phyloP scores from a whole-genome alignment of 2,113 vertebrate genomes.

The Herpetotheres cachinnans region DNA sequence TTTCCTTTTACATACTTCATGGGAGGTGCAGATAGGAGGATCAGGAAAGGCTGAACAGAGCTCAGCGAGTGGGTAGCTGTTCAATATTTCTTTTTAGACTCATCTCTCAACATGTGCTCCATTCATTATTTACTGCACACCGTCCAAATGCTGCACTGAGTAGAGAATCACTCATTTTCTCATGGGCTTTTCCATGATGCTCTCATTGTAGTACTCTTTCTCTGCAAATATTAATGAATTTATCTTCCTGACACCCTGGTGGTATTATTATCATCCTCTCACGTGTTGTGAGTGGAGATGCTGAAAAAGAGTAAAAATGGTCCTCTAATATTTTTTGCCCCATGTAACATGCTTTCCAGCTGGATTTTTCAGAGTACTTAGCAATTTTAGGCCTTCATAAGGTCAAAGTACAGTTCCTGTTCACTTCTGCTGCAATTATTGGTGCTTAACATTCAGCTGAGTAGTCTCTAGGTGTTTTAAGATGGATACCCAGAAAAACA shows the following conservation, averaged over 20 bases:
- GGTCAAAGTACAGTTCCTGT: not conserved
- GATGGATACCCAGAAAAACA: not conserved
- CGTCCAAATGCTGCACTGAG: not conserved
- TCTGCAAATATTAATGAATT: constrained; percentile 14
- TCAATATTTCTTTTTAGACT: constrained; percentile 3
- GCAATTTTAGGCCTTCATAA: not conserved
- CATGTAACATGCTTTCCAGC: not conserved
- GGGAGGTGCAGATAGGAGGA: not conserved
- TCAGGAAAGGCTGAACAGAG: not conserved
- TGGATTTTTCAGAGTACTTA: not conserved
- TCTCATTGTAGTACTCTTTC: not conserved
- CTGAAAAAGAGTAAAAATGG: not conserved
- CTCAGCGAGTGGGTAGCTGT: not conserved
- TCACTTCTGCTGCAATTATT: not conserved
- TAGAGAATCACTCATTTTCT: constrained; percentile 28
- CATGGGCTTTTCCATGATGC: not conserved
- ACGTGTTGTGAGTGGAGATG: not conserved
- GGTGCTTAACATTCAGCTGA: not conserved
- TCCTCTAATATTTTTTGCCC: not conserved
- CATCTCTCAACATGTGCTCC: not conserved
- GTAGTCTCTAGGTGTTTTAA: not conserved
- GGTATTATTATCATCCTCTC: not conserved
- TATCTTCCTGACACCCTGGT: not conserved
- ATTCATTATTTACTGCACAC: constrained; percentile 40
- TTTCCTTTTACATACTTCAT: not conserved